phyloP scores from a whole-genome alignment of 2,113 vertebrate species.

The Neogobius melanostomus region DNA sequence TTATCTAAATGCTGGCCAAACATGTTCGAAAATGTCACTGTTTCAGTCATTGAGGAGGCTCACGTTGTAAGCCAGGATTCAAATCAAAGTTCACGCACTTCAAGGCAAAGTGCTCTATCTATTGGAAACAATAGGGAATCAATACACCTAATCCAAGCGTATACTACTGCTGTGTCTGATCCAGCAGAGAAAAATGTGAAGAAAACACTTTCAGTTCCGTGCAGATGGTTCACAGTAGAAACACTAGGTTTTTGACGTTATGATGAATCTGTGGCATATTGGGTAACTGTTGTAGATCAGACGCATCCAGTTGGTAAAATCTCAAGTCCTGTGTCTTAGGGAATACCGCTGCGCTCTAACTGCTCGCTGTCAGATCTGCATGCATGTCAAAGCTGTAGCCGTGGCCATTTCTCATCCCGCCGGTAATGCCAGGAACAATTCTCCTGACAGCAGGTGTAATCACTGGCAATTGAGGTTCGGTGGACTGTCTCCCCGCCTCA shows the following conservation, averaged over 20 bases:
- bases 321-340: background rate
- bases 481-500: slow-evolving; percentile 34
- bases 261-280: too few species aligned
- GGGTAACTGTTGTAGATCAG: background rate
- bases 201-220: too few species aligned
- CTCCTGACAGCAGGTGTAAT: slow-evolving; percentile 50
- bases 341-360: background rate
- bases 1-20: background rate
- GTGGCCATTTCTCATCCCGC: slow-evolving; percentile 7
- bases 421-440: slow-evolving; percentile 15
- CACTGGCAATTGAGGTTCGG: slow-evolving; percentile 30
- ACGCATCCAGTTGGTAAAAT: background rate
- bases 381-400: background rate
- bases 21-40: background rate
- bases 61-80: background rate
- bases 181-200: too few species aligned
- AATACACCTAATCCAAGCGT: too few species aligned
- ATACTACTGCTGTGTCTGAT: too few species aligned
- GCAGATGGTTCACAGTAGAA: too few species aligned
- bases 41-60: background rate
- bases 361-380: background rate
- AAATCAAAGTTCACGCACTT: background rate
- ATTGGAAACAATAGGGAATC: too few species aligned
- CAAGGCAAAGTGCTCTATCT: background rate
- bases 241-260: too few species aligned